A percentile compares a stretch with the other conserved stretches of the same genome.
phyloP scores from a whole-genome alignment of 2,888 invertebrate genomes.

The Patella caerulea region DNA sequence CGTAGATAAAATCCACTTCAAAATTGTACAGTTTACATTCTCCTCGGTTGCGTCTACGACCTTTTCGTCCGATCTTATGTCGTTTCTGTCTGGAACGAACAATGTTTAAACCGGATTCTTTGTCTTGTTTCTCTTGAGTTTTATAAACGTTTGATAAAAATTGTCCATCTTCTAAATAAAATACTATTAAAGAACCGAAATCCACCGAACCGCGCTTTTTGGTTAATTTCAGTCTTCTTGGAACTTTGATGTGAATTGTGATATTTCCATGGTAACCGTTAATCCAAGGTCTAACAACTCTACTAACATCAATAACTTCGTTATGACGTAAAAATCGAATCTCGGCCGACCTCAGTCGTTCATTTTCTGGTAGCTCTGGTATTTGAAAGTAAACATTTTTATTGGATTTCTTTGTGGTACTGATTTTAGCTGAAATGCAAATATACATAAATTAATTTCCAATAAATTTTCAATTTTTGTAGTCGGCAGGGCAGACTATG shows the following conservation, averaged over 20 bases:
- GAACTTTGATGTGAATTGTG: slow-evolving; percentile 31
- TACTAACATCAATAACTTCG: slow-evolving; percentile 45
- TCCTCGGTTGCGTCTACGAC: slow-evolving; percentile 41
- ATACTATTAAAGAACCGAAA: slow-evolving; percentile 33
- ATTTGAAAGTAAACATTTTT: slow-evolving; percentile 39
- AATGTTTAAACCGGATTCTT: background rate
- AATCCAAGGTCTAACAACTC: slow-evolving; percentile 42
- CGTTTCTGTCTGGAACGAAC: background rate
- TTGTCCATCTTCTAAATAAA: slow-evolving; percentile 48
- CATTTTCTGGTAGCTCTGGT: slow-evolving; percentile 49
- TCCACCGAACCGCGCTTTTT: background rate
- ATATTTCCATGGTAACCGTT: slow-evolving; percentile 51
- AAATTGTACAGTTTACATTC: slow-evolving; percentile 57
- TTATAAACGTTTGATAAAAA: slow-evolving; percentile 51
- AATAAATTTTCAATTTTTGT: background rate
- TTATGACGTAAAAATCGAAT: slow-evolving; percentile 48
- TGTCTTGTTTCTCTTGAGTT: slow-evolving; percentile 24
- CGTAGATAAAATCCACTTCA: slow-evolving; percentile 66
- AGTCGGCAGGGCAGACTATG: too few relatives aligned
- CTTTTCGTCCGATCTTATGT: slow-evolving; percentile 37
- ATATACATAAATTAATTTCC: background rate
- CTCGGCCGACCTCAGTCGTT: slow-evolving; percentile 53
- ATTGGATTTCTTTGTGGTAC: background rate
- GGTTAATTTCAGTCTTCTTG: slow-evolving; percentile 20
- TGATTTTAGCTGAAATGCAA: slow-evolving; percentile 2